These are phyloP conservation scores for Anoncus sp. DNA, from an alignment of 2,888 invertebrate genomes.

Conservation along the genomic window DNA sequence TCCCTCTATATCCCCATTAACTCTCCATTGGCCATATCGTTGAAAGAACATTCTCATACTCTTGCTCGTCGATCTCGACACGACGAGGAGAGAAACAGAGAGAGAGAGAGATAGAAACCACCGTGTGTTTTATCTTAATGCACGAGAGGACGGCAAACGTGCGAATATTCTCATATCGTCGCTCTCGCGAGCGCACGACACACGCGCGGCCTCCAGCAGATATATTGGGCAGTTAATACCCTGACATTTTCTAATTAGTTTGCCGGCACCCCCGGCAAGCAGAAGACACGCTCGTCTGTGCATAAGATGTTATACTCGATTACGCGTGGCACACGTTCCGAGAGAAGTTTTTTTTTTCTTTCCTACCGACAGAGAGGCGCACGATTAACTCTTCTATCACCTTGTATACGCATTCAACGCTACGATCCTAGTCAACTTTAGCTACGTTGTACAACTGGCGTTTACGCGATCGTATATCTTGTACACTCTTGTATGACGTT, in stretches of 20 bases:
- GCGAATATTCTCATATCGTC: conserved; percentile 62
- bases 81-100: neutral
- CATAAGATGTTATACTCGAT: conserved; percentile 48
- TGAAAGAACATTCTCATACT: conserved; percentile 25
- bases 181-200: conserved; percentile 43
- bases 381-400: conserved; percentile 18
- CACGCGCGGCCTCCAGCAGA: conserved; percentile 48
- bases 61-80: conserved; percentile 6
- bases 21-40: conserved; percentile 25
- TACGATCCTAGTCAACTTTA: neutral
- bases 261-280: conserved; percentile 44
- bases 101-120: conserved; percentile 1
- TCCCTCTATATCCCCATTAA: conserved; percentile 36
- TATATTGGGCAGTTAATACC: conserved; percentile 58
- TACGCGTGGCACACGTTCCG: conserved; percentile 44
- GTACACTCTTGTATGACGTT: too few species aligned
- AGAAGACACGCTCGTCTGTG: conserved; percentile 28
- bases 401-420: neutral
- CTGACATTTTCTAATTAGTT: conserved; percentile 63
- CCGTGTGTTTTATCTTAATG: conserved; percentile 59
- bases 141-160: conserved; percentile 48
- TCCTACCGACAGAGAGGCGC: conserved; percentile 6
- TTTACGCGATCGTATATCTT: too few species aligned
- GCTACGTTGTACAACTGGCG: too few species aligned
- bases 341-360: conserved; percentile 23